Base-by-base conservation (phyloP, 1,140 invertebrate genomes). In the Chelonus insularis region DNA sequence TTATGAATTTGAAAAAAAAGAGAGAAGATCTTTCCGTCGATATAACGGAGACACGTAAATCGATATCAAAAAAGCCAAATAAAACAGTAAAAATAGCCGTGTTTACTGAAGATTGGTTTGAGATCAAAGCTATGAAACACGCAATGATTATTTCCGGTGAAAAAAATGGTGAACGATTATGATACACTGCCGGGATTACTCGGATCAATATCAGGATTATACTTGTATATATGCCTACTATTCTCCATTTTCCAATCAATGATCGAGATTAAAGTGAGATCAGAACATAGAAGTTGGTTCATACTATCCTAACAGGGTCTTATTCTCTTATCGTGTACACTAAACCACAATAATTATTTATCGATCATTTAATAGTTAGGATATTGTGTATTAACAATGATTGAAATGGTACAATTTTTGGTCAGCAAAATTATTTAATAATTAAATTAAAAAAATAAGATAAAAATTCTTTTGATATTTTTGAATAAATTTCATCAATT, bases 341-440 rank as follows among this genome's bases (percentile, higher is more conserved):
- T 59, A 37, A 51, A 59, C 25, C 43, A 50, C 12, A 14, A 37
- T 51, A 51, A 59, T 59, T 51, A 32, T 59, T 59, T 59, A 59
- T 59, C 34, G 57, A 59, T 59, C 47, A 41, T 45, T 51, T 59
- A 59, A 59, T 59, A 16, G 34, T 34, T 16, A 37, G 47, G 23
- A 59, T 59, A n/a, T 32, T 11, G 21, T 25, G 21, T 29, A 32
- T 50, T 51, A 59, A 59, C n/a, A n/a, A n/a, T n/a, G n/a, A n/a
- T n/a, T n/a, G n/a, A n/a, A n/a, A n/a, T n/a, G n/a, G n/a, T n/a
- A n/a, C n/a, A n/a, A n/a, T n/a, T n/a, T n/a, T n/a, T n/a, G n/a
- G n/a, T n/a, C n/a, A n/a, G n/a, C n/a, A n/a, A n/a, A n/a, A n/a
- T n/a, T n/a, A n/a, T n/a, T n/a, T n/a, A n/a, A n/a, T n/a, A n/a